phyloP scores from a whole-genome alignment of 2,888 invertebrate genomes.

The Synergus japonicus region DNA sequence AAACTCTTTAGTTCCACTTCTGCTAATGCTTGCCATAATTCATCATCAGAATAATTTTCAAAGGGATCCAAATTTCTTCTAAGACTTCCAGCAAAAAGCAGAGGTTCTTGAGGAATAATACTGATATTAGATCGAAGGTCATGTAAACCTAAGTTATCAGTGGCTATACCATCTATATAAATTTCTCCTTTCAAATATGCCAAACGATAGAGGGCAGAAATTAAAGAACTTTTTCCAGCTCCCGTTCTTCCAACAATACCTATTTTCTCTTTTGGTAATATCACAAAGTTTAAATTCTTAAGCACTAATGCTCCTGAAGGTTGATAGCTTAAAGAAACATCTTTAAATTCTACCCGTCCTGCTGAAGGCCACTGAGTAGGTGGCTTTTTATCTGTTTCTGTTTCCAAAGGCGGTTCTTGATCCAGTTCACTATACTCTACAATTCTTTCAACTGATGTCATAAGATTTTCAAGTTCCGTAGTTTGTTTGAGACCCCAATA shows the following conservation, averaged over 20 bases:
- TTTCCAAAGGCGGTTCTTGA: constrained; percentile 79
- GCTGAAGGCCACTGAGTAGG: constrained; percentile 79
- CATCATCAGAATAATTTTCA: constrained; percentile 77
- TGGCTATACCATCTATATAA: constrained; percentile 83
- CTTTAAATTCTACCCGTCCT: constrained; percentile 79
- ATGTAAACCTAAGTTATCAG: constrained; percentile 80
- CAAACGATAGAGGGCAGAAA: constrained; percentile 84
- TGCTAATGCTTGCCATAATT: constrained; percentile 79
- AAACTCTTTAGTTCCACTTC: constrained; percentile 87
- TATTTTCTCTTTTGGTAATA: constrained; percentile 81
- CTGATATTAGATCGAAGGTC: constrained; percentile 82
- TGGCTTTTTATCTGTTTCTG: constrained; percentile 72
- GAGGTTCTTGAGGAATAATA: constrained; percentile 83
- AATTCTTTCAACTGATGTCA: constrained; percentile 85
- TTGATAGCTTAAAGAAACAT: constrained; percentile 80
- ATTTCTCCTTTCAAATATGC: constrained; percentile 84
- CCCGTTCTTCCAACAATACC: constrained; percentile 85
- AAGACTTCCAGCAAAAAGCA: constrained; percentile 79
- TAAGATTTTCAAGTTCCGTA: constrained; percentile 82
- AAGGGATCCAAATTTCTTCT: constrained; percentile 85
- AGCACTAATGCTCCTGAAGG: constrained; percentile 77
- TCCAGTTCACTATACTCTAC: constrained; percentile 83
- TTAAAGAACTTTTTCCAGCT: constrained; percentile 85
- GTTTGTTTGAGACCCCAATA: constrained; percentile 85
- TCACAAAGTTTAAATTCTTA: constrained; percentile 78